Conservation (phyloP, 2,888 invertebrate genomes). For the Serripes groenlandicus region DNA sequence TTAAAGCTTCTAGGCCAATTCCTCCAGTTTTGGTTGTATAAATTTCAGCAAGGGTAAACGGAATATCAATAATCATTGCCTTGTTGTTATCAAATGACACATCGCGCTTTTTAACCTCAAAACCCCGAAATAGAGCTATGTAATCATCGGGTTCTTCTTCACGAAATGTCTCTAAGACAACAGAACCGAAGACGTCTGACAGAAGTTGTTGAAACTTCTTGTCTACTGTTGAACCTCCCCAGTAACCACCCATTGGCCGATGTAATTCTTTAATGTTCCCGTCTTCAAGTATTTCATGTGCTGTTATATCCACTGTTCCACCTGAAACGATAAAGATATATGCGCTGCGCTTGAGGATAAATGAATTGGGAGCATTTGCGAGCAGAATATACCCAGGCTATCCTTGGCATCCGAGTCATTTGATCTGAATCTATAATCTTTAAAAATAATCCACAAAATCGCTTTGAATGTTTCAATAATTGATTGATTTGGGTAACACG, state of each 20-base stretch:
- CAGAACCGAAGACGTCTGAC: not conserved
- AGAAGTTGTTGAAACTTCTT: not conserved
- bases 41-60: not conserved
- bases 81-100: not conserved
- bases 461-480: no score
- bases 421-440: no score
- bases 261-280: not conserved
- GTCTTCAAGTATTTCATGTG: not conserved
- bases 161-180: not conserved
- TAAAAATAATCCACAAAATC: no score
- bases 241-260: not conserved
- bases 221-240: no score
- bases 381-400: no score
- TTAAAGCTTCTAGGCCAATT: not conserved
- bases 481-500: no score
- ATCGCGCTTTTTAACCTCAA: conserved; percentile 9
- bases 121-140: not conserved
- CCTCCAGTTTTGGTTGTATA: not conserved
- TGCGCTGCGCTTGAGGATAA: no score
- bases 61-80: not conserved
- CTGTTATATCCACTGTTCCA: conserved; percentile 9
- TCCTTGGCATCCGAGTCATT: no score
- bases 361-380: no score
- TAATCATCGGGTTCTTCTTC: conserved; percentile 5
- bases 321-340: no score